Evolutionary conservation across 2,888 invertebrate genomes (phyloP), one percentile per base, ranked within the genome.

Genomic region (Callinectes sapidus): DNA sequence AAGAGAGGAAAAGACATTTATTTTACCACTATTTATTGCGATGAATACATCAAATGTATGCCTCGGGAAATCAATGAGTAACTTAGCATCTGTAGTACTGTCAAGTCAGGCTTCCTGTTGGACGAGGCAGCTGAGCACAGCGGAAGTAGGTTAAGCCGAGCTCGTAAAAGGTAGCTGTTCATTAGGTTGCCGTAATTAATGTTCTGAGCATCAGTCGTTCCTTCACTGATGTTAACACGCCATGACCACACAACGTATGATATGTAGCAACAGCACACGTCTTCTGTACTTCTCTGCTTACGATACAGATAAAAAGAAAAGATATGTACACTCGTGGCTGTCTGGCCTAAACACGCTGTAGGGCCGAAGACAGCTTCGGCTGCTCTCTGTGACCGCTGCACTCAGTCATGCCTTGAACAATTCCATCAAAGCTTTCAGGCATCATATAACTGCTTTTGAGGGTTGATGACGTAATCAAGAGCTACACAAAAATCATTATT

Each of bases 1-100:
- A 6, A 2, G 71, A 18, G 81, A 14, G 14, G 81, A 81, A 81
- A 32, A 35, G 3, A 90, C 32, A 10, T 71, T 32, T 16, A 85
- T 90, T 39, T 90, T 90, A 90, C 90, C 90, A 86, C 90, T 90
- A 90, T 90, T 90, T 90, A 90, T 90, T 90, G 90, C 86, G 35
- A 86, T 85, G 55, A 90, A 61, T 42, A 86, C 90, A 90, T 86
- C 39, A 90, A 90, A 61, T 42, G 35, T 66, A 90, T 87, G 32
- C 66, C 39, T 54, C 32, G 61, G 39, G 39, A 89, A 39, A 66
- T 88, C n/a, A 89, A 89, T 54, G 89, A 35, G 66, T 35, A 54
- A 54, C 88, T 88, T 32, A 55, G 35, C 55, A 35, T 35, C 54
- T 88, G 61, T 61, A 32, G 61, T 61, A 32, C 23, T 88, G 88